phyloP scores from a whole-genome alignment of 53 echinoderm and acorn worm species.

The Echinometra lucunter region DNA sequence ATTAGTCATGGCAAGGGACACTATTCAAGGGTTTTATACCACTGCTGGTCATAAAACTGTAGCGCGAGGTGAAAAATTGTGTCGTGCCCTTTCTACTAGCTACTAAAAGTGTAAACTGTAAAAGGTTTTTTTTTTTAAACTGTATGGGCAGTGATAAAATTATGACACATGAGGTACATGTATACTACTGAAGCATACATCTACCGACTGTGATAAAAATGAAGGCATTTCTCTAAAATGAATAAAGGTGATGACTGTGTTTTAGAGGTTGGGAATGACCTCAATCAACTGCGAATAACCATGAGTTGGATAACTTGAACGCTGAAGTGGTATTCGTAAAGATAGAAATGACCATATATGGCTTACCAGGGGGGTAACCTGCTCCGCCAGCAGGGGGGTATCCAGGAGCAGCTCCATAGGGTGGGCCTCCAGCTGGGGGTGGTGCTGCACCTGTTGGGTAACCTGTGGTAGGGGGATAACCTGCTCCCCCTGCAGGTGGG shows the following conservation, averaged over 20 bases:
- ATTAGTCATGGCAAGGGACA: too few relatives aligned
- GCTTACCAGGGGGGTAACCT: constrained; percentile 57
- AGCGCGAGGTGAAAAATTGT: not conserved
- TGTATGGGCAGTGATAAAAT: not conserved
- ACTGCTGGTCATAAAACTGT: not conserved
- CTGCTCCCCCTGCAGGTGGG: constrained; percentile 60
- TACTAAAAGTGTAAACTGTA: not conserved
- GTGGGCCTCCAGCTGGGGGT: constrained; percentile 55
- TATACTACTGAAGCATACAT: not conserved
- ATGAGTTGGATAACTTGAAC: not conserved
- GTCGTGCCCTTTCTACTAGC: not conserved
- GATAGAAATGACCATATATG: not conserved
- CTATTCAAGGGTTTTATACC: too few relatives aligned
- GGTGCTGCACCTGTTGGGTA: constrained; percentile 70
- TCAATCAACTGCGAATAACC: too few relatives aligned
- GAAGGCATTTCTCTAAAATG: too few relatives aligned
- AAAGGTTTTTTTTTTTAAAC: not conserved
- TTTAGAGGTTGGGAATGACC: too few relatives aligned
- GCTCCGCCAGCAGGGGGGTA: constrained; percentile 64
- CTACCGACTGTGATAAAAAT: too few relatives aligned
- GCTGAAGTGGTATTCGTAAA: not conserved
- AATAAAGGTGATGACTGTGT: too few relatives aligned
- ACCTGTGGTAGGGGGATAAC: constrained; percentile 65
- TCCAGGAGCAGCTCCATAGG: constrained; percentile 56
- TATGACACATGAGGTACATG: not conserved